Evolutionary conservation across 1,140 invertebrate genomes (phyloP), one percentile per base, ranked within the genome.

Genomic region (Drosophila aff.): DNA sequence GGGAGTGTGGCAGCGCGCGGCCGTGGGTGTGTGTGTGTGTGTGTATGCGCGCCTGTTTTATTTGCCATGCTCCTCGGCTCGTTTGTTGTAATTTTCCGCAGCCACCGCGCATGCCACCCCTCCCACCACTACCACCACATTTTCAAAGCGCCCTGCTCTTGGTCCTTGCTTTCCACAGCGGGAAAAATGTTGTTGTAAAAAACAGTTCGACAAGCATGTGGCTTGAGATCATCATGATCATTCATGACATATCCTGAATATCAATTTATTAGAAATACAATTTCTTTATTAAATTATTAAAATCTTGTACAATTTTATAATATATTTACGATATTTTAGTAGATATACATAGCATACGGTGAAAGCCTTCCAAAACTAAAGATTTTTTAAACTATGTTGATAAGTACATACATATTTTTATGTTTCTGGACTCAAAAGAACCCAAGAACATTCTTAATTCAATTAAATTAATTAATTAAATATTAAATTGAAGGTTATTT

Each of bases 41-140:
- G 28, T 41, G 28, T 67, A 28, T 55, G 46, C 67, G 40, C 33
- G 64, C 38, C n/a, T 33, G 57, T 59, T 72, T 72, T 71, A 57
- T 72, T 59, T 77, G 38, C 79, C 82, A 64, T 59, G 50, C 57
- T 82, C 43, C 71, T 59, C 59, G 81, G 23, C 66, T 65, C 73
- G 63, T 79, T 61, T 75, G 43, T 36, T 62, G 44, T 75, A 73
- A 73, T 72, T 73, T 73, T 73, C 68, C 67, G 69, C 69, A 72
- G 68, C 46, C 40, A 73, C 68, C 69, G 72, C 72, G 72, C 72
- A 75, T 75, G 72, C 72, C 72, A 72, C 69, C 67, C 67, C 43
- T 13, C 31, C 11, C 9, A 11, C 16, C 36, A 28, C n/a, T n/a
- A n/a, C 15, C 16, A 10, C 16, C 11, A 40, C 28, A 61, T 21